Percentiles rank a stretch among this genome's conserved stretches.
These are phyloP conservation scores for Melanotaenia parkinsoni DNA, from an alignment of 2,797 vertebrate species.

Conservation along the genomic window DNA sequence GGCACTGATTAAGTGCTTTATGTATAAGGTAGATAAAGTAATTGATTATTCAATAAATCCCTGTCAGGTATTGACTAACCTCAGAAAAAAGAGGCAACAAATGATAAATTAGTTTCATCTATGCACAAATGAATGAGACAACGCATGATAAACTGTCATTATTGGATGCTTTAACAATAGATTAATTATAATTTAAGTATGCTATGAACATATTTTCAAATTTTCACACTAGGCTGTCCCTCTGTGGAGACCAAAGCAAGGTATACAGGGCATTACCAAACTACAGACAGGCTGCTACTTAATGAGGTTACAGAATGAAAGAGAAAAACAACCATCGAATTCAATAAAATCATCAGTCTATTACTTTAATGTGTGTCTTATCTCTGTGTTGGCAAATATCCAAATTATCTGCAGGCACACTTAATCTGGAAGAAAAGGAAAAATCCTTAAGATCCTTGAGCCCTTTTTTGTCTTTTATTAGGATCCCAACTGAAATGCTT, in stretches of 20 bases:
- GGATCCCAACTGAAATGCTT: constrained; percentile 50
- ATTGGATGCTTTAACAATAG: constrained; percentile 18
- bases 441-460: constrained; percentile 31
- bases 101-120: constrained; percentile 84
- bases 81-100: constrained; percentile 78
- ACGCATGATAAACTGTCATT: constrained; percentile 45
- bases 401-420: constrained; percentile 26
- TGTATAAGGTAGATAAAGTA: constrained; percentile 91
- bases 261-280: constrained; percentile 1
- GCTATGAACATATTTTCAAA: constrained; percentile 12
- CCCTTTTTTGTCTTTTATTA: constrained; percentile 47
- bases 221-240: constrained; percentile 7
- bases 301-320: constrained; percentile 5
- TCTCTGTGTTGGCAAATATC: constrained; percentile 34
- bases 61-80: constrained; percentile 78
- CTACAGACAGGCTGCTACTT: neutral
- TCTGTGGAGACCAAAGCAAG: constrained; percentile 6
- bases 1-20: constrained; percentile 88
- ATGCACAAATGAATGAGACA: constrained; percentile 45
- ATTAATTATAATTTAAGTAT: neutral
- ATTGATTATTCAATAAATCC: constrained; percentile 94
- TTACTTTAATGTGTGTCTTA: constrained; percentile 1
- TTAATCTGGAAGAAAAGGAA: constrained; percentile 14
- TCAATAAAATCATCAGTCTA: constrained; percentile 1
- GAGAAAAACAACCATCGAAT: constrained; percentile 2